Evolutionary conservation across 2,113 vertebrate genomes (phyloP).

Genomic region (Halichoerus grypus): DNA sequence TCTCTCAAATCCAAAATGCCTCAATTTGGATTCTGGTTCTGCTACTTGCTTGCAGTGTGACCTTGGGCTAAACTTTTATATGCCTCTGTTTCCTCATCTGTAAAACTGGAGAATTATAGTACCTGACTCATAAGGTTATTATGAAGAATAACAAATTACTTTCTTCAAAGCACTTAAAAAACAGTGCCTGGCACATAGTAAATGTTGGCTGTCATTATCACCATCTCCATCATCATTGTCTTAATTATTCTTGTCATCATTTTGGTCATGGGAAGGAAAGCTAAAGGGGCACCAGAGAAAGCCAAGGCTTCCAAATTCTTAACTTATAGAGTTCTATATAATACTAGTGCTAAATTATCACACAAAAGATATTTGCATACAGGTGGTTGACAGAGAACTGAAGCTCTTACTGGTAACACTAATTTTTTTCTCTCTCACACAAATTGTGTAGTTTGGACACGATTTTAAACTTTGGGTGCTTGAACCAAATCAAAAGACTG

Average conservation of each 20-base stretch:
- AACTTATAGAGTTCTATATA: background rate
- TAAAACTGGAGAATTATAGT: background rate
- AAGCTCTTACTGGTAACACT: background rate
- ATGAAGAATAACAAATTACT: background rate
- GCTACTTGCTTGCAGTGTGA: background rate
- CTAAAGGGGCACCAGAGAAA: background rate
- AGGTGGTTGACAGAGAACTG: background rate
- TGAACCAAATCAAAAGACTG: conserved; percentile 36
- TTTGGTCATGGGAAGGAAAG: background rate
- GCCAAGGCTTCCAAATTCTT: background rate
- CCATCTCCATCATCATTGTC: background rate
- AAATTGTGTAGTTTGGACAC: background rate
- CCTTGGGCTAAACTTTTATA: background rate
- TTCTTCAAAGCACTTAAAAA: background rate
- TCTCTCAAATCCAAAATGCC: background rate
- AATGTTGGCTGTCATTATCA: background rate
- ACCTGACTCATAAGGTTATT: background rate
- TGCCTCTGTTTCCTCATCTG: background rate
- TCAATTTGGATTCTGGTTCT: background rate
- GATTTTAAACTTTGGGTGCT: background rate
- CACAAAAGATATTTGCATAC: background rate
- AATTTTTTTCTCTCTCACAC: background rate
- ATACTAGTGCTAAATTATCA: background rate
- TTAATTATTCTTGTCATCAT: background rate
- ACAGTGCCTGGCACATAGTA: background rate